phyloP scores from a whole-genome alignment of 2,113 vertebrate species.

The Piprites chloris region DNA sequence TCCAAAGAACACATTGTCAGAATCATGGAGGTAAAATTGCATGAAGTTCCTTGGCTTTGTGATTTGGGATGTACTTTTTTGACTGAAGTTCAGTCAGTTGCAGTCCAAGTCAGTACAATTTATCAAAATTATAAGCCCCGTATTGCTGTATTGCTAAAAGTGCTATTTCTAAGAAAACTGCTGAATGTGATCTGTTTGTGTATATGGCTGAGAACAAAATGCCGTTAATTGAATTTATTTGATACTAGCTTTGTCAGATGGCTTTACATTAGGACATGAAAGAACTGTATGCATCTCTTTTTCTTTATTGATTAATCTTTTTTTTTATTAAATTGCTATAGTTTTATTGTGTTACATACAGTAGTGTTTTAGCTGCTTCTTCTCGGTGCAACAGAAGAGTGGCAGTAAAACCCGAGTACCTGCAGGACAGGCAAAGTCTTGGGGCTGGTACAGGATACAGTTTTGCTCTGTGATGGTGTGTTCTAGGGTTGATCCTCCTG shows the following conservation, averaged over 20 bases:
- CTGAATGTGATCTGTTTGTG: background rate
- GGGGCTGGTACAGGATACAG: background rate
- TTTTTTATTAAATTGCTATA: background rate
- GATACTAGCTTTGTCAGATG: background rate
- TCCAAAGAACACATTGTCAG: background rate
- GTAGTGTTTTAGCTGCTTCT: background rate
- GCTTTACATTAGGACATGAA: background rate
- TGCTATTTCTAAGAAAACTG: background rate
- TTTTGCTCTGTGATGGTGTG: background rate
- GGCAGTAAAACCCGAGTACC: background rate
- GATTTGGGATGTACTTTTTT: background rate
- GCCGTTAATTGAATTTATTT: background rate
- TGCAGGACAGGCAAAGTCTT: background rate
- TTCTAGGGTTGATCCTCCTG: background rate
- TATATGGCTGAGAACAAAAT: background rate
- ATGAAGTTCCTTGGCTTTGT: background rate
- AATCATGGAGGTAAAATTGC: background rate
- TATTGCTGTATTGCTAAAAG: background rate
- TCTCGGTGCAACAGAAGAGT: background rate
- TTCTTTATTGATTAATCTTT: background rate
- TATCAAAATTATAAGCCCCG: background rate
- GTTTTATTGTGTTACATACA: background rate
- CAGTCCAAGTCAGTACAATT: background rate
- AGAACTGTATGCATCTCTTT: background rate
- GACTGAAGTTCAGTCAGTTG: background rate